A percentile compares a stretch with the other conserved stretches of the same genome.
Conservation (phyloP, 2,113 vertebrate species). For the Pundamilia nyererei region DNA sequence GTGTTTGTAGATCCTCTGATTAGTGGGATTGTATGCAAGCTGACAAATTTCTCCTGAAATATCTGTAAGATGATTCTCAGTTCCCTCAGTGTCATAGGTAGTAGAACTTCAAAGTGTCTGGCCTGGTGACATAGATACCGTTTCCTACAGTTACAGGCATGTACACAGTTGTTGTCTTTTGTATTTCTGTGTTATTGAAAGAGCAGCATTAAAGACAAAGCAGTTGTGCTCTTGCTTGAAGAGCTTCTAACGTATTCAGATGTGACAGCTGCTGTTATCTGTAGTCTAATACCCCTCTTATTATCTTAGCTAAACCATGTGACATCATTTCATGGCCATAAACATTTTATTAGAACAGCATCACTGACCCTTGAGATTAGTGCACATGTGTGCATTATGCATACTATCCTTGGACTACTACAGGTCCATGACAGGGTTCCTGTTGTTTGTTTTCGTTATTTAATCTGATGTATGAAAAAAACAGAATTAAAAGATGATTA, state of each 20-base stretch:
- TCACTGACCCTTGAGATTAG: background rate
- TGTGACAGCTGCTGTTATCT: background rate
- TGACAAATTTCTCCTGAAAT: slow-evolving; percentile 61
- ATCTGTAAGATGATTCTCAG: slow-evolving; percentile 56
- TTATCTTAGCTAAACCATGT: background rate
- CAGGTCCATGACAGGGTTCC: background rate
- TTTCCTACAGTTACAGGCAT: slow-evolving; percentile 51
- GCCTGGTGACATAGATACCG: slow-evolving; percentile 54
- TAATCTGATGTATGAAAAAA: background rate
- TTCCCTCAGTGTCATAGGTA: slow-evolving; percentile 55
- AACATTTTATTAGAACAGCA: background rate
- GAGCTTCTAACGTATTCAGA: background rate
- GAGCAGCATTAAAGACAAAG: background rate
- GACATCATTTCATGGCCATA: background rate
- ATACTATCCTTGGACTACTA: background rate
- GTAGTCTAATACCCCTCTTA: background rate
- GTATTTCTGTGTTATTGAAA: slow-evolving; percentile 17
- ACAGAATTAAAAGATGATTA: background rate
- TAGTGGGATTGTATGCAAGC: slow-evolving; percentile 68
- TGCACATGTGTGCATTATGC: background rate
- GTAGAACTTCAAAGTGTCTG: slow-evolving; percentile 58
- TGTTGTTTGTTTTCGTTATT: background rate
- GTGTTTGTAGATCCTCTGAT: slow-evolving; percentile 69
- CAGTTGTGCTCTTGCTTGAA: background rate
- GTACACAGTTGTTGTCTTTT: slow-evolving; percentile 52